phyloP scores from a whole-genome alignment of 2,888 invertebrate species.

The Augiades crinisus region DNA sequence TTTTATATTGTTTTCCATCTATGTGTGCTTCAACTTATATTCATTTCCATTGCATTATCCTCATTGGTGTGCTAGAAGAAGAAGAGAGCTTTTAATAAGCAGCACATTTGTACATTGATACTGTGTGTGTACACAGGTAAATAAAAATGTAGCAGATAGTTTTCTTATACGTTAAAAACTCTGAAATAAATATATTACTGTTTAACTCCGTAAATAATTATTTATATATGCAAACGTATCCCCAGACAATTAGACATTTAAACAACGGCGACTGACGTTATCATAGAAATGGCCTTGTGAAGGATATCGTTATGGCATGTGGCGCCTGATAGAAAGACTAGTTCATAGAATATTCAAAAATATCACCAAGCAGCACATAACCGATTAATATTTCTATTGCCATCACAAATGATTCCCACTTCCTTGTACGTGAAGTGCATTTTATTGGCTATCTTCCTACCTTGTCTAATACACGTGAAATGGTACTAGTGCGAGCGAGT shows the following conservation, averaged over 20 bases:
- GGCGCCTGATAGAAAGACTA: constrained; percentile 19
- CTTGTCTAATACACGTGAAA: constrained; percentile 37
- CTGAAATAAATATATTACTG: no score
- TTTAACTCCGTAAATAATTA: no score
- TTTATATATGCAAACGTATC: no score
- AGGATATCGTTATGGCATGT: constrained; percentile 35
- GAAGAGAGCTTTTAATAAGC: no score
- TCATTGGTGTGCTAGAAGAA: no score
- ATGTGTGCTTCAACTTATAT: no score
- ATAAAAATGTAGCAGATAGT: no score
- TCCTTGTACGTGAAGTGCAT: constrained; percentile 76
- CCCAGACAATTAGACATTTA: not conserved
- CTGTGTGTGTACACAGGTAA: no score
- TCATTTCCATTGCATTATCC: no score
- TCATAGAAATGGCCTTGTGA: constrained; percentile 19
- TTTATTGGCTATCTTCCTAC: constrained; percentile 52
- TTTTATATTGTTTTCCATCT: no score
- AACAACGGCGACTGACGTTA: constrained; percentile 1
- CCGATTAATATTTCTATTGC: constrained; percentile 71
- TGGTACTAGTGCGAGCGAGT: constrained; percentile 39
- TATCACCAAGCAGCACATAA: constrained; percentile 40
- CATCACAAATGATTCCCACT: constrained; percentile 70
- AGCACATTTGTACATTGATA: no score
- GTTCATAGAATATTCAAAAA: constrained; percentile 39
- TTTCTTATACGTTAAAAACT: no score